Percentiles rank a stretch among this genome's conserved stretches.
Conservation (phyloP, 2,797 vertebrate species). For the Chanos chanos region DNA sequence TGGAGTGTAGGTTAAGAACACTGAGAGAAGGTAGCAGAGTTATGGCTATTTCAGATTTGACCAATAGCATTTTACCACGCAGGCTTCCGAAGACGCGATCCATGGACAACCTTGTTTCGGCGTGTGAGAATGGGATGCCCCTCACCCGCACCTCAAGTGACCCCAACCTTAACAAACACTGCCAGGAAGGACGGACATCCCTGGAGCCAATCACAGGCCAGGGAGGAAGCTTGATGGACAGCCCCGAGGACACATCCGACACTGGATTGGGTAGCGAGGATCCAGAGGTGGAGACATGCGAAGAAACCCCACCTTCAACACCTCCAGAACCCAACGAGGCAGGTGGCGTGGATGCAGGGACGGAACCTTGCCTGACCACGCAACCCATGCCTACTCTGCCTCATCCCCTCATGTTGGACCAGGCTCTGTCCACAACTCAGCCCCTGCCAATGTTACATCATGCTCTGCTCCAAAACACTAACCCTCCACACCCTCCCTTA, state of each 20-base stretch:
- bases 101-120: constrained; percentile 92
- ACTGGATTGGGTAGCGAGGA: constrained; percentile 31
- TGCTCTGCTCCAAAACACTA: constrained; percentile 51
- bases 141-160: constrained; percentile 96
- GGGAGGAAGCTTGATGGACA: constrained; percentile 48
- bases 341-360: constrained; percentile 29
- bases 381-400: constrained; percentile 70
- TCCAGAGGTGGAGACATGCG: constrained; percentile 39
- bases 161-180: constrained; percentile 97
- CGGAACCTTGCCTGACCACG: constrained; percentile 69
- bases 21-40: background rate
- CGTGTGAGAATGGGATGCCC: constrained; percentile 84
- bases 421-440: constrained; percentile 30
- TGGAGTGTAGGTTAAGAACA: constrained; percentile 20
- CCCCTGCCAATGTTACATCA: constrained; percentile 54
- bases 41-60: background rate
- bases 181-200: constrained; percentile 78
- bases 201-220: constrained; percentile 68
- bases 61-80: constrained; percentile 26
- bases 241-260: constrained; percentile 38
- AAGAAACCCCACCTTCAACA: constrained; percentile 35
- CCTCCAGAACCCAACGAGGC: constrained; percentile 39
- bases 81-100: constrained; percentile 98
- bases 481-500: constrained; percentile 40
- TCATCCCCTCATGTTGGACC: constrained; percentile 51